phyloP scores from a whole-genome alignment of 2,888 invertebrate species.

The Cartodere bifasciata region DNA sequence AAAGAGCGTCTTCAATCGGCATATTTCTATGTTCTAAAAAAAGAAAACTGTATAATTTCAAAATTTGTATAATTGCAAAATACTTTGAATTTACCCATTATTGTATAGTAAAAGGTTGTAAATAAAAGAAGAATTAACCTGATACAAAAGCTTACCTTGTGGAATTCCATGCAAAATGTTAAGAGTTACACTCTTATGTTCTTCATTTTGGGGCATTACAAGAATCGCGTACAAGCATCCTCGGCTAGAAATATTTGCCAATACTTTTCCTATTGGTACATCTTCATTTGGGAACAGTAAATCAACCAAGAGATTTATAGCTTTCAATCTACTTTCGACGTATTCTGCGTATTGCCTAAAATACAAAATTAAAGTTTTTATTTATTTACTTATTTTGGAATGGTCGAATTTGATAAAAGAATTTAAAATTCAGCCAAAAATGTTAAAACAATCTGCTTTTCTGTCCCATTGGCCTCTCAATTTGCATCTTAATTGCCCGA shows the following conservation, averaged over 20 bases:
- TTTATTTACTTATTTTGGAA: neutral
- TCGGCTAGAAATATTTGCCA: slow-evolving; percentile 79
- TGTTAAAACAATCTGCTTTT: too few relatives aligned
- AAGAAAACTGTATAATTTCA: too few relatives aligned
- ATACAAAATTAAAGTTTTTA: slow-evolving; percentile 1
- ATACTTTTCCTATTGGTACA: slow-evolving; percentile 61
- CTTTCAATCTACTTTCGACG: slow-evolving; percentile 69
- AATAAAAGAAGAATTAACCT: too few relatives aligned
- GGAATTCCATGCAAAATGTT: slow-evolving; percentile 85
- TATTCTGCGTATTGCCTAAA: slow-evolving; percentile 75
- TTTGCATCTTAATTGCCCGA: too few relatives aligned
- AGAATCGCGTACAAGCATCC: slow-evolving; percentile 83
- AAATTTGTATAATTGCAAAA: too few relatives aligned
- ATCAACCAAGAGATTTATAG: slow-evolving; percentile 68
- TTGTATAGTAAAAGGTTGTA: too few relatives aligned
- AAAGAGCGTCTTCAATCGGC: slow-evolving; percentile 84
- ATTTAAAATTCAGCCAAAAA: too few relatives aligned
- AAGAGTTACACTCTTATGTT: slow-evolving; percentile 74
- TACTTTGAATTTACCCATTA: too few relatives aligned
- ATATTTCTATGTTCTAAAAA: slow-evolving; percentile 84
- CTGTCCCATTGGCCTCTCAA: too few relatives aligned
- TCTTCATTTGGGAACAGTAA: slow-evolving; percentile 86
- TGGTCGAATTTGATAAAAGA: too few relatives aligned
- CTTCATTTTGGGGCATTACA: slow-evolving; percentile 74
- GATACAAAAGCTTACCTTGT: slow-evolving; percentile 49